Base-by-base conservation (phyloP, 2,888 invertebrate species). In the Girardia tigrina region DNA sequence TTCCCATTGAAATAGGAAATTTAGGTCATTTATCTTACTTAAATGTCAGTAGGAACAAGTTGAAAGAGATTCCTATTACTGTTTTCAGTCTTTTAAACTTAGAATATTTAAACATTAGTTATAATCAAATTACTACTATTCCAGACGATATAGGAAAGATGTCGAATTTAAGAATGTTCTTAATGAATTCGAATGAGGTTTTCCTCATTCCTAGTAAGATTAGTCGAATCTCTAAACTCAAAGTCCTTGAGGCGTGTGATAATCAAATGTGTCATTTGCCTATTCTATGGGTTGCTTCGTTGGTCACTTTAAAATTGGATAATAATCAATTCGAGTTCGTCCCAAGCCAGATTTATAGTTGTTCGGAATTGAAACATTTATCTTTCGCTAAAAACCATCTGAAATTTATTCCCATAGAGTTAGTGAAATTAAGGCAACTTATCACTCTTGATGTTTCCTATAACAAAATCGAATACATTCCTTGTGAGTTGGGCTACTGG, bases 181-280 rank as follows among this genome's bases (percentile, higher is more conserved):
- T 56, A 56, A 4, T 56, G 23, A 56, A 56, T 56, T 56, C n/a
- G 6, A 56, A 56, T n/a, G 56, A 56, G 23, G 23, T 56, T 23
- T 4, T 56, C 2, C 56, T 56, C 4, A 56, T 56, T 12, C 56
- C 56, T 6, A 56, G 56, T 56, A 56, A n/a, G 6, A 56, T 56
- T 56, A 56, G 56, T n/a, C n/a, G 2, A 56, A 16, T 56, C n/a
- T 20, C 4, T 4, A 56, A 4, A 56, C 23, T 56, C 20, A 56
- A 56, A 56, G 23, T 23, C 20, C n/a, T 56, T 56, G 56, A 56
- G 23, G 56, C 56, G n/a, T 56, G 8, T 23, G 23, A 56, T 16
- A 56, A 56, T n/a, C 56, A 56, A 56, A 56, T 56, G 56, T 56
- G 56, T 56, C 56, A 56, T 56, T 56, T 56, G n/a, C 56, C 56